A percentile compares a stretch with the other conserved stretches of the same genome.
These are phyloP conservation scores for Eurytemora carolleeae DNA, from an alignment of 1,140 invertebrate genomes.

Conservation along the genomic window DNA sequence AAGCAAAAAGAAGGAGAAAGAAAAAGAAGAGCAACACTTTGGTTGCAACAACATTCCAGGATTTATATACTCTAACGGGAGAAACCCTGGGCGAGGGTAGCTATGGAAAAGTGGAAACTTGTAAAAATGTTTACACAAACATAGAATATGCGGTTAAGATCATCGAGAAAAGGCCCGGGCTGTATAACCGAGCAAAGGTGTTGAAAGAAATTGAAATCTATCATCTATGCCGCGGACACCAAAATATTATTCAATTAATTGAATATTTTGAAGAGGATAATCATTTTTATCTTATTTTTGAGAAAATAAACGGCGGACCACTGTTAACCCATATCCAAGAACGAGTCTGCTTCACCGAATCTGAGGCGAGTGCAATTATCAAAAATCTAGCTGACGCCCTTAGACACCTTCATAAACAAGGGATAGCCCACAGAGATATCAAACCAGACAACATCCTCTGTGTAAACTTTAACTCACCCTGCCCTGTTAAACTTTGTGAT, in stretches of 20 bases:
- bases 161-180: slow-evolving; percentile 29
- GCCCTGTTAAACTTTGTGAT: slow-evolving; percentile 39
- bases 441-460: slow-evolving; percentile 32
- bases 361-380: slow-evolving; percentile 16
- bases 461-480: slow-evolving; percentile 26
- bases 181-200: slow-evolving; percentile 29
- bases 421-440: slow-evolving; percentile 24
- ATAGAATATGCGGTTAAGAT: slow-evolving; percentile 38
- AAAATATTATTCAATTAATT: slow-evolving; percentile 36
- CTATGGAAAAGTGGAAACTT: slow-evolving; percentile 33
- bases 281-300: slow-evolving; percentile 29
- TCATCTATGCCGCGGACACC: slow-evolving; percentile 32
- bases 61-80: slow-evolving; percentile 33
- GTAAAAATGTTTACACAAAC: slow-evolving; percentile 25
- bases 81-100: slow-evolving; percentile 35
- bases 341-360: slow-evolving; percentile 16
- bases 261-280: slow-evolving; percentile 35
- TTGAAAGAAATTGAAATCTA: slow-evolving; percentile 40
- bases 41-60: slow-evolving; percentile 23
- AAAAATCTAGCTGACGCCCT: slow-evolving; percentile 23
- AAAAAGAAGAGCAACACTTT: slow-evolving; percentile 1
- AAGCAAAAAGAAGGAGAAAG: background rate
- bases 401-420: slow-evolving; percentile 24
- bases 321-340: slow-evolving; percentile 24
- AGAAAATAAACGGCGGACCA: slow-evolving; percentile 25